Percentiles rank a stretch among this genome's conserved stretches.
Evolutionary conservation across 2,888 invertebrate species (phyloP).

Genomic region (Halocaridina rubra): DNA sequence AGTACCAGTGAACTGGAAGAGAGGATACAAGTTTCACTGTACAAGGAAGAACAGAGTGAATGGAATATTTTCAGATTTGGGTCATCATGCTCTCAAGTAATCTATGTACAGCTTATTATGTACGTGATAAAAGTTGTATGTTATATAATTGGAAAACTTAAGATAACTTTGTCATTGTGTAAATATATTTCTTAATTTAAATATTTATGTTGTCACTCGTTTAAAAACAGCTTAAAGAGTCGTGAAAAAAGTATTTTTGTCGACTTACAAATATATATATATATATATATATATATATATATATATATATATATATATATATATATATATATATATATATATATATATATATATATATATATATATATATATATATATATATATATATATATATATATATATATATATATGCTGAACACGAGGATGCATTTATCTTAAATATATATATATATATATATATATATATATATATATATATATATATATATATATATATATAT

Average conservation of each 20-base stretch:
- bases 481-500: conserved; percentile 12
- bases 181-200: too few species aligned
- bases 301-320: background rate
- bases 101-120: too few species aligned
- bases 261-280: background rate
- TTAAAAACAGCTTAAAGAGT: background rate
- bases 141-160: background rate
- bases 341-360: conserved; percentile 24
- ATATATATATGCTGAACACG: background rate
- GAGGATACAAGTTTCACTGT: too few species aligned
- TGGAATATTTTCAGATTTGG: too few species aligned
- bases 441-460: background rate
- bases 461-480: conserved; percentile 24
- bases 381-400: conserved; percentile 17
- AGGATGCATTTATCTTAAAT: background rate
- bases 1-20: too few species aligned
- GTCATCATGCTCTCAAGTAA: too few species aligned
- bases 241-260: background rate
- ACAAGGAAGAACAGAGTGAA: too few species aligned
- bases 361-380: conserved; percentile 14
- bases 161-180: too few species aligned
- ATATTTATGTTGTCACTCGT: too few species aligned
- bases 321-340: background rate
- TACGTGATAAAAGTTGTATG: too few species aligned
- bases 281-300: background rate